Evolutionary conservation across 2,888 invertebrate species (phyloP).

Genomic region (Lepidochrysops patricia): DNA sequence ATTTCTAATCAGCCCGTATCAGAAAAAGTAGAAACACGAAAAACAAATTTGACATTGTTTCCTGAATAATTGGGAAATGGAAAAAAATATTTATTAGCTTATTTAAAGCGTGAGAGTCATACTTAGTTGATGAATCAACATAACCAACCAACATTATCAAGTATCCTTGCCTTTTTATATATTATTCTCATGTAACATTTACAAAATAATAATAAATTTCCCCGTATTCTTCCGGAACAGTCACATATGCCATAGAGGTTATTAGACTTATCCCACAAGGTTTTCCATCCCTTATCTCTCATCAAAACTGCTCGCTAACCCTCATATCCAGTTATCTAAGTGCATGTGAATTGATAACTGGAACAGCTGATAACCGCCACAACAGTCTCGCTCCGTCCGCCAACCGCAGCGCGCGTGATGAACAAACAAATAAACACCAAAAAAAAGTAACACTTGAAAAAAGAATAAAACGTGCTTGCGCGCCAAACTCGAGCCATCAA

Average conservation of each 20-base stretch:
- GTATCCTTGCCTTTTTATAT: no score
- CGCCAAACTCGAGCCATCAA: neutral
- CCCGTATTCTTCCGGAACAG: no score
- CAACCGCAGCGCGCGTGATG: conserved; percentile 7
- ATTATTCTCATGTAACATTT: no score
- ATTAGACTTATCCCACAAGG: neutral
- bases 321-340: neutral
- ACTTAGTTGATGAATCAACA: no score
- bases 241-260: no score
- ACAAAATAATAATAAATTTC: no score
- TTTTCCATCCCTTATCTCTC: neutral
- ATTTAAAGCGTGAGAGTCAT: no score
- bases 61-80: no score
- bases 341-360: neutral
- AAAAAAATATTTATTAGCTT: no score
- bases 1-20: neutral
- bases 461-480: no score
- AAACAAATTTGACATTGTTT: neutral
- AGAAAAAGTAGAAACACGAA: neutral
- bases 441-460: neutral
- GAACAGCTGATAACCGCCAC: conserved; percentile 13
- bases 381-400: conserved; percentile 20
- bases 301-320: neutral
- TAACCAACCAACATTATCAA: no score
- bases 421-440: neutral